phyloP scores from a whole-genome alignment of 23 tunicate species.

The Diplosoma virens region DNA sequence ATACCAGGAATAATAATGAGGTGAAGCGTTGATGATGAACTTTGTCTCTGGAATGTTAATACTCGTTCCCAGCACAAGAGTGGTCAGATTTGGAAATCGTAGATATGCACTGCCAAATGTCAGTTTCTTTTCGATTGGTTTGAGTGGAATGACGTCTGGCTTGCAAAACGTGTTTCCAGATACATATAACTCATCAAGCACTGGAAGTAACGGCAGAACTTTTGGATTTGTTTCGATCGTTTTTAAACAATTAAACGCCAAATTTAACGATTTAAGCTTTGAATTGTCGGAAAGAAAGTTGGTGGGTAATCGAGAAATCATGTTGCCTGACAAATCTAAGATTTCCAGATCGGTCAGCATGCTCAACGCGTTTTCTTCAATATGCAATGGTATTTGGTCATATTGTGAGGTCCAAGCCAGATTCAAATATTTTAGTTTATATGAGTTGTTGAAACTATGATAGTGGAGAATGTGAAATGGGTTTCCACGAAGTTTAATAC shows the following conservation, averaged over 20 bases:
- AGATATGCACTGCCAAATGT: not conserved
- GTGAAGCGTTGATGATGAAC: not conserved
- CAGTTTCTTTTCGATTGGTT: not conserved
- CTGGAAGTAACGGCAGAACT: not conserved
- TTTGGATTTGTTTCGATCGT: not conserved
- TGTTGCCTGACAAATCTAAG: conserved; percentile 15
- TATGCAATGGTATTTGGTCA: not conserved
- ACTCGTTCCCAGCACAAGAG: not conserved
- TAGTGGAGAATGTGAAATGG: not conserved
- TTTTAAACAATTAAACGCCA: conserved; percentile 7
- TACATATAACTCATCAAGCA: not conserved
- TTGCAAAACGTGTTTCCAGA: conserved; percentile 6
- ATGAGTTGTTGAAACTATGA: not conserved
- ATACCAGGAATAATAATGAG: not conserved
- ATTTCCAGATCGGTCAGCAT: not conserved
- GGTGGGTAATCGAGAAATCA: not conserved
- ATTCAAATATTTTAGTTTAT: not conserved
- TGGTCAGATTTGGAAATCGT: not conserved
- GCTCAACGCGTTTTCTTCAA: not conserved
- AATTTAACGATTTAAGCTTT: not conserved
- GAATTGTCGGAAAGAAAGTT: not conserved
- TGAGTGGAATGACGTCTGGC: not conserved
- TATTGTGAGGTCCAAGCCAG: conserved; percentile 3
- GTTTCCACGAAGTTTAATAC: conserved; percentile 1
- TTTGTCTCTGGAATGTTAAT: not conserved